A percentile compares a stretch with the other conserved stretches of the same genome.
phyloP scores from a whole-genome alignment of 2,888 invertebrate genomes.

The Hesperia comma region DNA sequence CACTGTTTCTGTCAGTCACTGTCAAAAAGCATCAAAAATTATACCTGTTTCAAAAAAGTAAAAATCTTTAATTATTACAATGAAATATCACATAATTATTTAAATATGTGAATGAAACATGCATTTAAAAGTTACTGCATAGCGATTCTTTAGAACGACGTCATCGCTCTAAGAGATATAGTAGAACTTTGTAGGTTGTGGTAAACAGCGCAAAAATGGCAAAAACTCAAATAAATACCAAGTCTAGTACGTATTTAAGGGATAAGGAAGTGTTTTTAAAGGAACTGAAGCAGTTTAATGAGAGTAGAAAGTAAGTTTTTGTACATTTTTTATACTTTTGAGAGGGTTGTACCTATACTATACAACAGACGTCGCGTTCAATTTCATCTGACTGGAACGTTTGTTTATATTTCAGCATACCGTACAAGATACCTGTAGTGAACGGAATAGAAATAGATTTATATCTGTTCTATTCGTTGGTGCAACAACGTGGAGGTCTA shows the following conservation, averaged over 20 bases:
- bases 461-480: slow-evolving; percentile 94
- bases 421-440: slow-evolving; percentile 86
- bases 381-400: slow-evolving; percentile 41
- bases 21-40: slow-evolving; percentile 34
- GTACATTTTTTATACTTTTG: neutral
- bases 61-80: slow-evolving; percentile 35
- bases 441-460: slow-evolving; percentile 97
- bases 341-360: neutral
- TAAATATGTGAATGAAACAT: slow-evolving; percentile 21
- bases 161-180: neutral
- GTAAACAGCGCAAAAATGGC: slow-evolving; percentile 63
- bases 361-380: slow-evolving; percentile 14
- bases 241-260: slow-evolving; percentile 88
- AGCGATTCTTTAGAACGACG: slow-evolving; percentile 8
- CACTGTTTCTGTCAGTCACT: slow-evolving; percentile 9
- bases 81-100: slow-evolving; percentile 28
- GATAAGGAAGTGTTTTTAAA: slow-evolving; percentile 92
- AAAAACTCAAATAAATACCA: slow-evolving; percentile 78
- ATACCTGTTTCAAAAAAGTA: slow-evolving; percentile 33
- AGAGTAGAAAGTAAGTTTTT: slow-evolving; percentile 92
- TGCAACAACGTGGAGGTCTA: slow-evolving; percentile 96
- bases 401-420: slow-evolving; percentile 81
- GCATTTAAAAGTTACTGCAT: slow-evolving; percentile 21
- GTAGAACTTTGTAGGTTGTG: slow-evolving; percentile 23
- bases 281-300: slow-evolving; percentile 95